Percentiles rank a stretch among this genome's conserved stretches.
phyloP scores from a whole-genome alignment of 2,113 vertebrate species.

The Indri indri region DNA sequence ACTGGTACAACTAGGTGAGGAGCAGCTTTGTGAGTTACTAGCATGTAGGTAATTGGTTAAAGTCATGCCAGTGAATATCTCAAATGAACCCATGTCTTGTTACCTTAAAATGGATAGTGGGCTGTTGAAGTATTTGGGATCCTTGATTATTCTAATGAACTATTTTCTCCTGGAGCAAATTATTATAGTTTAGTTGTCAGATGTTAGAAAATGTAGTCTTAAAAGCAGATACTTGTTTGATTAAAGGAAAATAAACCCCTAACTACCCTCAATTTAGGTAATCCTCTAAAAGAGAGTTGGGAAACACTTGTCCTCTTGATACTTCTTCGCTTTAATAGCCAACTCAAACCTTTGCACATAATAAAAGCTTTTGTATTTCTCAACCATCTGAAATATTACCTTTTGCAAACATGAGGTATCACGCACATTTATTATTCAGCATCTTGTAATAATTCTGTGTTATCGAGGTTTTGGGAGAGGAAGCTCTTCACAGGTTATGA shows the following conservation, averaged over 20 bases:
- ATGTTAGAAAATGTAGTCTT: not conserved
- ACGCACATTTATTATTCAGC: not conserved
- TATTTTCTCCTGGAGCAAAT: not conserved
- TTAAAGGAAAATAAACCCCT: not conserved
- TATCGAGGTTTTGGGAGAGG: not conserved
- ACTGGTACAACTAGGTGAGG: not conserved
- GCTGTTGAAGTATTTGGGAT: constrained; percentile 26
- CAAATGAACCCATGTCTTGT: not conserved
- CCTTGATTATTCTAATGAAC: not conserved
- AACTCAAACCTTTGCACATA: not conserved
- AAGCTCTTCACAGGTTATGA: not conserved
- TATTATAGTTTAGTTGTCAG: not conserved
- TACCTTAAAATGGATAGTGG: not conserved
- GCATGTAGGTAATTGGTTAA: not conserved
- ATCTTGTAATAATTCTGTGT: not conserved
- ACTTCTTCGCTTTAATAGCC: not conserved
- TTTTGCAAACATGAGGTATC: not conserved
- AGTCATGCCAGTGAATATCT: not conserved
- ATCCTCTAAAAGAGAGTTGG: not conserved
- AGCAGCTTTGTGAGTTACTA: not conserved
- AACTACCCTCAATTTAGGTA: not conserved
- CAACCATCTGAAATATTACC: not conserved
- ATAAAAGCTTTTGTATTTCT: not conserved
- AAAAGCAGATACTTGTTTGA: not conserved
- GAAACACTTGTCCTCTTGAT: not conserved